Base-by-base conservation (phyloP, 2,797 vertebrate species). In the Anabacerthia variegaticeps region DNA sequence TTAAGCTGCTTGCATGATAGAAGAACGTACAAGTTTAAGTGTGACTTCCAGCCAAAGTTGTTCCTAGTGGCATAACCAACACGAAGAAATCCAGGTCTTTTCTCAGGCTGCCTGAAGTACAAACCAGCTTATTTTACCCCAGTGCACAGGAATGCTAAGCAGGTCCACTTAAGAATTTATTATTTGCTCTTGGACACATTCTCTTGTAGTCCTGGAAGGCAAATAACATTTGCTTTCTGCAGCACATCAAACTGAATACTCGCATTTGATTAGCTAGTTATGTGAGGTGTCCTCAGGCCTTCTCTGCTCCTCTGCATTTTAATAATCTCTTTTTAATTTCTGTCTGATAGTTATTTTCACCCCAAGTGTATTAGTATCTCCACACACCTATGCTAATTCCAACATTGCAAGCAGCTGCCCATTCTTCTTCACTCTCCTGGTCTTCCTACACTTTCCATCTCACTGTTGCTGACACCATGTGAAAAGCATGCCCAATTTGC, bases 191-290 rank as follows among this genome's bases (percentile, higher is more conserved):
- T 77, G 85, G 92, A 88, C 86, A 91, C 77, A 87, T 48, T 91
- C 90, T 94, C 88, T 66, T 93, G 68, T 82, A 92, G 84, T 84
- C 83, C 89, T 92, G 68, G 76, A 91, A 97, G 93, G 87, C 94
- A 93, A 96, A 78, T 89, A 93, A 76, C 84, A 80, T 91, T 93
- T 92, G 54, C 88, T 93, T 96, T 94, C 89, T 86, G 54, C 83
- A 92, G 88, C 66, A 92, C 91, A 95, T 93, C 88, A 96, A 93
- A 95, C 79, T 88, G 94, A 90, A 97, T 93, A 82, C 83, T 74
- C 41, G 0, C 79, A 92, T 95, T 95, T 92, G 71, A 92, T 89
- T 91, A 96, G 83, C 67, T 84, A 79, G 83, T 94, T 94, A 84
- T 68, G 63, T 21, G 78, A 81, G 58, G 56, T 83, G 83, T 83